phyloP scores from a whole-genome alignment of 2,113 vertebrate species.

The Mastomys coucha region DNA sequence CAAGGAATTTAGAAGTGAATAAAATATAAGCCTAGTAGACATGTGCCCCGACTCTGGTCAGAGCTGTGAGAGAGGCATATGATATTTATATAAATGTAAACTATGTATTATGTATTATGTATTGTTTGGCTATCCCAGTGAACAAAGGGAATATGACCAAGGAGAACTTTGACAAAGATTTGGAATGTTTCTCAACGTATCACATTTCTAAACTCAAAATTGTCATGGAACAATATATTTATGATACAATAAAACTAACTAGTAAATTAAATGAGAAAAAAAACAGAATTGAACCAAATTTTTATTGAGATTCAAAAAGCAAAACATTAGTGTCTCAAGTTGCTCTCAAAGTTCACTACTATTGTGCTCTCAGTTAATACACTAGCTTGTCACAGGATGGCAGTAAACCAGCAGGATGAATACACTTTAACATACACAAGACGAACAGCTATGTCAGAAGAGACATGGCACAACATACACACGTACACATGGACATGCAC shows the following conservation, averaged over 20 bases:
- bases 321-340: slow-evolving; percentile 1
- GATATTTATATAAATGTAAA: neutral
- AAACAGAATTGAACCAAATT: slow-evolving; percentile 22
- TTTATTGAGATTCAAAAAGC: slow-evolving; percentile 17
- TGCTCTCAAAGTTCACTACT: neutral
- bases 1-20: neutral
- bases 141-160: neutral
- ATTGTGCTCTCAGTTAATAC: neutral
- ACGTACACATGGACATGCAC: no score
- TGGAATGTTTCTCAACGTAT: slow-evolving; percentile 24
- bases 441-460: neutral
- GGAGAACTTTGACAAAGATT: slow-evolving; percentile 25
- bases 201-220: neutral
- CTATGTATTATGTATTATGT: neutral
- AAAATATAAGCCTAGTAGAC: neutral
- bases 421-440: neutral
- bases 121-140: neutral
- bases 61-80: neutral
- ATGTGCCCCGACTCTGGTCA: neutral
- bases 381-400: neutral
- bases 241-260: slow-evolving; percentile 26
- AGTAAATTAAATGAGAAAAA: neutral
- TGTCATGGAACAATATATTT: neutral
- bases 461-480: no score
- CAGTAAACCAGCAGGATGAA: neutral